These are phyloP conservation scores for Paguma larvata DNA, from an alignment of 2,797 vertebrate species.

Conservation along the genomic window DNA sequence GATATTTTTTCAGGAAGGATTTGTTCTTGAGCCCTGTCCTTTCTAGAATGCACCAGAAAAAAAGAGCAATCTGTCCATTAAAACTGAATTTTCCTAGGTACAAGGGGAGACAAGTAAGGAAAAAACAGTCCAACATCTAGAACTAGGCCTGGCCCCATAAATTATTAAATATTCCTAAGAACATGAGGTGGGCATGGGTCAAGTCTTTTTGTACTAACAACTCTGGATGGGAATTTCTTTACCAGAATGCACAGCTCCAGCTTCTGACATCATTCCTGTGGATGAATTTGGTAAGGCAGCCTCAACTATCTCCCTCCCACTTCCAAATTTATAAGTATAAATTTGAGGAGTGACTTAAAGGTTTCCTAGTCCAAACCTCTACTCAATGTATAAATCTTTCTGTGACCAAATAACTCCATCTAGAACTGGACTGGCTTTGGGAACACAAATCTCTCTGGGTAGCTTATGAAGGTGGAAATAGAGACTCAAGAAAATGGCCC, in stretches of 20 bases:
- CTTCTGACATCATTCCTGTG: constrained; percentile 93
- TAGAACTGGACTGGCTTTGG: not conserved
- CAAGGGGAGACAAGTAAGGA: not conserved
- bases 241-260: constrained; percentile 92
- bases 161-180: not conserved
- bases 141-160: not conserved
- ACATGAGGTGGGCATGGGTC: not conserved
- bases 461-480: not conserved
- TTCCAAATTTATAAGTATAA: not conserved
- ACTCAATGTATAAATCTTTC: not conserved
- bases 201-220: not conserved
- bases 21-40: not conserved
- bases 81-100: constrained; percentile 44
- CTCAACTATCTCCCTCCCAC: not conserved
- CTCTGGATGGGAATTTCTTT: constrained; percentile 41
- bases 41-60: constrained; percentile 37
- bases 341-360: not conserved
- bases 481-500: not conserved
- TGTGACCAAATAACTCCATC: not conserved
- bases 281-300: constrained; percentile 89
- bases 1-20: constrained; percentile 28
- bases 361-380: constrained; percentile 3
- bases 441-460: not conserved
- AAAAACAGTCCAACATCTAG: not conserved
- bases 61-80: not conserved